Percentiles rank a stretch among this genome's conserved stretches.
Evolutionary conservation across 2,113 vertebrate species (phyloP).

Genomic region (Desmodus rotundus): DNA sequence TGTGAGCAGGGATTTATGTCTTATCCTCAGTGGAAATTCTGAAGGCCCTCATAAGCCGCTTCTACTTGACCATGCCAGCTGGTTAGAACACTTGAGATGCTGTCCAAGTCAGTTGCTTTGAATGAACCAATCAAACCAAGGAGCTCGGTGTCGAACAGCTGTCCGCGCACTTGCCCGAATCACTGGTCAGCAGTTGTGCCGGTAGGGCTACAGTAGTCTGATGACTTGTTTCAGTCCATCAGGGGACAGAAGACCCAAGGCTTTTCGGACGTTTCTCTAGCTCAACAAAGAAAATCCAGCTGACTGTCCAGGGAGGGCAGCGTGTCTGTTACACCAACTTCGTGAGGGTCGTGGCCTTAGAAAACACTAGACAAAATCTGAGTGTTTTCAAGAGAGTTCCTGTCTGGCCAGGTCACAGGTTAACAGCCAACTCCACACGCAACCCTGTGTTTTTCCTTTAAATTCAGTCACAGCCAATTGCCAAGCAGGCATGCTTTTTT

Average conservation of each 20-base stretch:
- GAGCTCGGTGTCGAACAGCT: rapidly evolving
- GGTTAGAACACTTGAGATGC: not conserved
- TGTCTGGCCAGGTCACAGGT: not conserved
- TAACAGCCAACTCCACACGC: too few species aligned
- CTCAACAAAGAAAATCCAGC: not conserved
- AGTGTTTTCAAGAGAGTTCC: not conserved
- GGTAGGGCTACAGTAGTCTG: rapidly evolving
- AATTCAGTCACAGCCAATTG: not conserved
- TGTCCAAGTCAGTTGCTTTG: not conserved
- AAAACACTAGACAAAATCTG: not conserved
- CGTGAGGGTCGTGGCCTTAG: not conserved
- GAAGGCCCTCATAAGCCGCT: not conserved
- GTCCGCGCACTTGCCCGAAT: not conserved
- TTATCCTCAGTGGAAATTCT: not conserved
- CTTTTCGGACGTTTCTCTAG: not conserved
- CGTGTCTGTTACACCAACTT: not conserved
- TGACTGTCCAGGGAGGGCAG: not conserved
- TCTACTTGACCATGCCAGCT: too few species aligned
- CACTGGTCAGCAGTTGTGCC: rapidly evolving
- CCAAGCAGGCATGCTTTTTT: not conserved
- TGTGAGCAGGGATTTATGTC: not conserved
- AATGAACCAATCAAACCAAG: too few species aligned
- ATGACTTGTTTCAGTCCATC: not conserved
- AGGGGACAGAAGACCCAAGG: not conserved
- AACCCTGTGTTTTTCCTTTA: not conserved